Evolutionary conservation across 1,140 invertebrate species (phyloP).

Genomic region (Drosophila seguyi): DNA sequence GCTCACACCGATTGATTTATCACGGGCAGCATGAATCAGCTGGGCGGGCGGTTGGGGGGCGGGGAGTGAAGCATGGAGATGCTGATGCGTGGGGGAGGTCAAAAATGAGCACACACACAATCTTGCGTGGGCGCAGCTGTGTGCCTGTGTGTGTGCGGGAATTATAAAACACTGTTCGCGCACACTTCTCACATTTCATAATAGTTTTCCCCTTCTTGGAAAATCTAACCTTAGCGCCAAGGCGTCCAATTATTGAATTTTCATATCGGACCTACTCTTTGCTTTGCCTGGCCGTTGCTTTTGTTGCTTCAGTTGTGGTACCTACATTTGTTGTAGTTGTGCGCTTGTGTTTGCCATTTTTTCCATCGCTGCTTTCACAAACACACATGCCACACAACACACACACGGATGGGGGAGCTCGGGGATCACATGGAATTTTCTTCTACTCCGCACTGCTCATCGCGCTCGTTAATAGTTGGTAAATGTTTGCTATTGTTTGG

Average conservation of each 20-base stretch:
- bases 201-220: conserved; percentile 33
- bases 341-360: conserved; percentile 77
- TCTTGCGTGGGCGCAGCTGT: conserved; percentile 57
- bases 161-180: conserved; percentile 73
- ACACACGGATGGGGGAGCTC: conserved; percentile 18
- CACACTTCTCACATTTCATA: conserved; percentile 68
- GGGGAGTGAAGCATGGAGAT: conserved; percentile 15
- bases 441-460: conserved; percentile 26
- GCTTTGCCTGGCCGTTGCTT: conserved; percentile 24
- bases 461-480: conserved; percentile 49
- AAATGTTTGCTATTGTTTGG: conserved; percentile 24
- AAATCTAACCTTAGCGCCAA: conserved; percentile 63
- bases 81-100: conserved; percentile 70
- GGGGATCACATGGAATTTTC: conserved; percentile 60
- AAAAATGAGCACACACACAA: conserved; percentile 54
- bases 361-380: conserved; percentile 65
- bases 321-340: conserved; percentile 78
- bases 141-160: conserved; percentile 24
- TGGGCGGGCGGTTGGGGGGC: conserved; percentile 21
- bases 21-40: conserved; percentile 67
- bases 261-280: conserved; percentile 52
- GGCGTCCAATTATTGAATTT: conserved; percentile 75
- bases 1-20: conserved; percentile 48
- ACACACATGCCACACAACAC: conserved; percentile 32
- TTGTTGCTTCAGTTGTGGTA: conserved; percentile 49